A percentile compares a stretch with the other conserved stretches of the same genome.
Evolutionary conservation across 2,113 vertebrate genomes (phyloP).

Genomic region (Otus sunia): DNA sequence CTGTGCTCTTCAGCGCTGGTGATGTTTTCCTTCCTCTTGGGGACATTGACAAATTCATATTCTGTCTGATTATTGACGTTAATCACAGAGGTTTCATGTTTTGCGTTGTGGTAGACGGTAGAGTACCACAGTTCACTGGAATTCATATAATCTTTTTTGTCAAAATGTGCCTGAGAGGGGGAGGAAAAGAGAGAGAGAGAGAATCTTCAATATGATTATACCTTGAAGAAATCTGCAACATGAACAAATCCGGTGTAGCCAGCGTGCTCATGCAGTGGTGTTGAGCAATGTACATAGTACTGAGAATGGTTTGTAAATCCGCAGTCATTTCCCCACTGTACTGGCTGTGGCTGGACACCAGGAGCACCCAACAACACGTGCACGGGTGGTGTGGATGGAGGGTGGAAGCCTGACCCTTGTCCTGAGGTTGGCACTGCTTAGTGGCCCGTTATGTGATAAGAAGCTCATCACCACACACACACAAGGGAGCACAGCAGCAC

Average conservation of each 20-base stretch:
- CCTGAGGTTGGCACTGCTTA: neutral
- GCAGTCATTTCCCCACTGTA: accelerated
- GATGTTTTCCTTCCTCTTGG: neutral
- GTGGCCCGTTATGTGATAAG: accelerated
- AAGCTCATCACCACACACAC: neutral
- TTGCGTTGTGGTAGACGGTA: neutral
- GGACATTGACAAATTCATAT: conserved; percentile 17
- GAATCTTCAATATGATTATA: neutral
- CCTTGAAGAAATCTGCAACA: accelerated
- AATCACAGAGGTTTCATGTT: neutral
- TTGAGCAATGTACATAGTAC: accelerated
- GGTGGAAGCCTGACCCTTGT: neutral
- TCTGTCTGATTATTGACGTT: neutral
- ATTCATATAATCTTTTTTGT: neutral
- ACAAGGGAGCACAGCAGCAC: accelerated
- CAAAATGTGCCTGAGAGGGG: neutral
- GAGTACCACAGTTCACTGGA: conserved; percentile 40
- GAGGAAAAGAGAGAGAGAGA: neutral
- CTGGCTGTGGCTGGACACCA: neutral
- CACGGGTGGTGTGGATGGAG: accelerated
- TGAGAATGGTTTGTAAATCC: accelerated
- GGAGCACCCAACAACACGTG: accelerated
- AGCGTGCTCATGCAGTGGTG: accelerated
- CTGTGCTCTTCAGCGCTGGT: neutral
- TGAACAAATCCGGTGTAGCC: neutral